These are phyloP conservation scores for Nasonia longicornis DNA, from an alignment of 1,140 invertebrate species.

Conservation along the genomic window DNA sequence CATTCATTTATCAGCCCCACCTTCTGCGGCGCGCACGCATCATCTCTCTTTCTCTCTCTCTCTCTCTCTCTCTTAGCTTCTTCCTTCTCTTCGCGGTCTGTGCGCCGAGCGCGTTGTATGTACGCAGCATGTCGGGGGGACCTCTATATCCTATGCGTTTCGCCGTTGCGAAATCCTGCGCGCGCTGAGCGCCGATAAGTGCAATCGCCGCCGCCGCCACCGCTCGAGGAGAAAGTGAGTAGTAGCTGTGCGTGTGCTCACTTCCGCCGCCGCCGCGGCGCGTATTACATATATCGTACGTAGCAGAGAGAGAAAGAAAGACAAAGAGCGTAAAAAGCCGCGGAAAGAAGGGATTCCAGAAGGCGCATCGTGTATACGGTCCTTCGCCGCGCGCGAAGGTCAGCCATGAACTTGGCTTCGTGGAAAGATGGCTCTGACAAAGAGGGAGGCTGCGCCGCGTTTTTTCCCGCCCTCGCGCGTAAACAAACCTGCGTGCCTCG, in stretches of 20 bases:
- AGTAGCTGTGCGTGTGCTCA: not conserved
- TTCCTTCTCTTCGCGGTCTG: slow-evolving; percentile 22
- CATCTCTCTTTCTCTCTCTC: slow-evolving; percentile 20
- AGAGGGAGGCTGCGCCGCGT: slow-evolving; percentile 21
- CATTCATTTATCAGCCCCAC: slow-evolving; percentile 46
- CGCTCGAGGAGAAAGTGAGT: not conserved
- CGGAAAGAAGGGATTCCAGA: slow-evolving; percentile 27
- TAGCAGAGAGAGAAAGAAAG: not conserved
- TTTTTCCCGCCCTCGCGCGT: not conserved
- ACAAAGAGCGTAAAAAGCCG: not conserved
- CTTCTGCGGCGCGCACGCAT: slow-evolving; percentile 30
- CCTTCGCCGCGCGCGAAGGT: slow-evolving; percentile 18
- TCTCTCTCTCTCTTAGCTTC: not conserved
- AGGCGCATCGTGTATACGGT: not conserved
- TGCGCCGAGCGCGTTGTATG: no score
- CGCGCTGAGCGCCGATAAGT: not conserved
- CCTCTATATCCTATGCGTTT: not conserved
- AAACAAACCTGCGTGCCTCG: not conserved
- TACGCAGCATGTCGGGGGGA: not conserved
- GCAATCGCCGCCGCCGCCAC: not conserved
- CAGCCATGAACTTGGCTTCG: slow-evolving; percentile 45
- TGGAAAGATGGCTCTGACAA: slow-evolving; percentile 45
- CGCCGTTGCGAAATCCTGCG: slow-evolving; percentile 19
- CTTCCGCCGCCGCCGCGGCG: not conserved
- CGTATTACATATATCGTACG: not conserved